These are phyloP conservation scores for Sinocyclocheilus anophthalmus DNA, from an alignment of 2,113 vertebrate species.

Conservation along the genomic window DNA sequence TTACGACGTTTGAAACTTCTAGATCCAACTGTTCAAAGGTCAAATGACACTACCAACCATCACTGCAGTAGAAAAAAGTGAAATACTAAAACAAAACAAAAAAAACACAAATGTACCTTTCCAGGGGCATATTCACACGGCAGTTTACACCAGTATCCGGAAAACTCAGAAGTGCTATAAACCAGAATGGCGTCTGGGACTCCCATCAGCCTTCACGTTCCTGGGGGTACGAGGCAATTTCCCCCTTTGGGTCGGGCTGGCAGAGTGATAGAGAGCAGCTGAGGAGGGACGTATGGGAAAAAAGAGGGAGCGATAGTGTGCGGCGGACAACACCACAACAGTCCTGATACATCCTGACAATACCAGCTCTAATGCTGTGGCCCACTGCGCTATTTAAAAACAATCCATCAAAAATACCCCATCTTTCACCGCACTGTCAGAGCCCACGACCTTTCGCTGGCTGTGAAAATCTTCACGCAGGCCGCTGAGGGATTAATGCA, in stretches of 20 bases:
- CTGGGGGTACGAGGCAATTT: conserved; percentile 49
- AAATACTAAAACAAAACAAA: background rate
- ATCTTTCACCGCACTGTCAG: conserved; percentile 27
- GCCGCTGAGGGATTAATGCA: background rate
- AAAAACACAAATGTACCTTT: background rate
- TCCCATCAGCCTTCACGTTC: conserved; percentile 7
- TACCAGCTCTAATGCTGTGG: conserved; percentile 48
- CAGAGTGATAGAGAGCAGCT: conserved; percentile 71
- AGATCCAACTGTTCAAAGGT: background rate
- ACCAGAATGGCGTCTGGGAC: conserved; percentile 32
- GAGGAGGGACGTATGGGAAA: conserved; percentile 37
- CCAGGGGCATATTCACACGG: background rate
- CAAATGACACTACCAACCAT: background rate
- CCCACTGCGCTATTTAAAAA: conserved; percentile 32
- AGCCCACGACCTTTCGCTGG: background rate
- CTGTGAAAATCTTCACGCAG: conserved; percentile 22
- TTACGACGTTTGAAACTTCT: background rate
- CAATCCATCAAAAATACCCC: conserved; percentile 50
- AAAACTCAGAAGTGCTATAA: background rate
- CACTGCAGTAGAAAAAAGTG: background rate
- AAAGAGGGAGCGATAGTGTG: conserved; percentile 42
- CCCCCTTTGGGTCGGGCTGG: conserved; percentile 45
- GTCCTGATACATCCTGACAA: conserved; percentile 45
- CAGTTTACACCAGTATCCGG: background rate
- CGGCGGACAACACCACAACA: conserved; percentile 26